Evolutionary conservation across 2,888 invertebrate species (phyloP).

Genomic region (Nomada ferruginata): DNA sequence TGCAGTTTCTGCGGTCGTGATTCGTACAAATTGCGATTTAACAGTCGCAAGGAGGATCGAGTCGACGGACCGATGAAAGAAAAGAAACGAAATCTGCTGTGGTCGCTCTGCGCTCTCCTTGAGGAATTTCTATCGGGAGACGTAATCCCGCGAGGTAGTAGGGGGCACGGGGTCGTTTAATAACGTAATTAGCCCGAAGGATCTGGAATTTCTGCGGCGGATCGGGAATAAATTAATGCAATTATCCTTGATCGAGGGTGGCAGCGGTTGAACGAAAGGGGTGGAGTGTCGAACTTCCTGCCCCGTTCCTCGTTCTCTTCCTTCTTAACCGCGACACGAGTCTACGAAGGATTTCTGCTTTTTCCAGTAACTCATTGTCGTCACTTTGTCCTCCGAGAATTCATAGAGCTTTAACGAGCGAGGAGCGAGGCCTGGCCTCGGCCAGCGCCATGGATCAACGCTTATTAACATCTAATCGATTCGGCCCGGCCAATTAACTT

Average conservation of each 20-base stretch:
- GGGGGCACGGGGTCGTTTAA: slow-evolving; percentile 67
- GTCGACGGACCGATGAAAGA: not conserved
- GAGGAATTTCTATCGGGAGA: slow-evolving; percentile 65
- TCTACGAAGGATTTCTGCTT: slow-evolving; percentile 48
- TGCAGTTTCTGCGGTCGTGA: slow-evolving; percentile 56
- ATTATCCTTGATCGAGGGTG: slow-evolving; percentile 72
- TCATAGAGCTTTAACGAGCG: slow-evolving; percentile 6
- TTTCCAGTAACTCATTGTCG: slow-evolving; percentile 42
- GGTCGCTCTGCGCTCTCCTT: slow-evolving; percentile 43
- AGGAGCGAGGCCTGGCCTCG: slow-evolving; percentile 13
- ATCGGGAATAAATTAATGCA: slow-evolving; percentile 79
- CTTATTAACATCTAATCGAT: slow-evolving; percentile 62
- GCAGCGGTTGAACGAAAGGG: slow-evolving; percentile 52
- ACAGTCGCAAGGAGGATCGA: slow-evolving; percentile 60
- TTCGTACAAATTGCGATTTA: slow-evolving; percentile 71
- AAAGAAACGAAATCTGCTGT: slow-evolving; percentile 22
- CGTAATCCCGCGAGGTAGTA: slow-evolving; percentile 60
- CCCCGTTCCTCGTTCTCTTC: slow-evolving; percentile 4
- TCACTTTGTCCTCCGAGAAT: slow-evolving; percentile 4
- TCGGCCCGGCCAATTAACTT: slow-evolving; percentile 77
- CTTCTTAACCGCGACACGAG: slow-evolving; percentile 35
- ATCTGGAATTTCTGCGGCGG: slow-evolving; percentile 75
- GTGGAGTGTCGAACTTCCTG: slow-evolving; percentile 45
- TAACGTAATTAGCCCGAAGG: slow-evolving; percentile 76
- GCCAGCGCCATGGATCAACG: slow-evolving; percentile 18